Base-by-base conservation (phyloP, 2,113 vertebrate species). In the Scartelaos histophorus region DNA sequence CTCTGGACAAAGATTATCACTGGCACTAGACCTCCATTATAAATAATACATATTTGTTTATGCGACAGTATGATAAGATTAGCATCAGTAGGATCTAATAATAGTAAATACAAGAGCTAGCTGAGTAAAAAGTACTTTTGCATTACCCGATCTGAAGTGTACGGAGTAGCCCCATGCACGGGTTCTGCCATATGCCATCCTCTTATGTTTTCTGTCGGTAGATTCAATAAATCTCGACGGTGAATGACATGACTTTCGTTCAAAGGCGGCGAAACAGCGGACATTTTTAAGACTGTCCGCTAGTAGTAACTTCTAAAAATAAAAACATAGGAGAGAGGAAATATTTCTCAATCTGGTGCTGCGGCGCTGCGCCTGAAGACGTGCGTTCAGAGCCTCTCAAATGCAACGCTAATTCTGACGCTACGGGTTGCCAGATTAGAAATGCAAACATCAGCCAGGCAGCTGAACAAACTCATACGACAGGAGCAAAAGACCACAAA, bases 211-310 rank as follows among this genome's bases (percentile, higher is more conserved):
- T 67, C 71, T 3, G 66, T 1, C 38, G 66, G 22, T n/a, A 13
- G 43, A 35, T 83, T 85, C 7, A 72, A 76, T 5, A 67, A 66
- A 1, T 74, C 85, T 19, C 84, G 82, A 43, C 73, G 79, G 13
- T 75, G 74, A 9, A 45, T 60, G 24, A 45, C 57, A 16, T 3
- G 35, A 0, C 2, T 75, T 9, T 60, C 82, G 12, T 58, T 77
- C 4, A 54, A 66, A 11, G 62, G 72, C 13, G 64, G 76, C 22
- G 69, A 43, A 6, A 29, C 67, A 21, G 84, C 47, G 1, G 91
- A 89, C 92, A 94, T 92, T 21, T 81, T 82, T 10, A 60, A 16
- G 22, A 22, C 25, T 4, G 46, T 58, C 67, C 51, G 21, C 54
- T 57, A 35, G 53, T 54, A 4, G 5, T 1, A 83, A 85, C 83